Conservation (phyloP, 2,888 invertebrate genomes). For the Drosophila borealis region DNA sequence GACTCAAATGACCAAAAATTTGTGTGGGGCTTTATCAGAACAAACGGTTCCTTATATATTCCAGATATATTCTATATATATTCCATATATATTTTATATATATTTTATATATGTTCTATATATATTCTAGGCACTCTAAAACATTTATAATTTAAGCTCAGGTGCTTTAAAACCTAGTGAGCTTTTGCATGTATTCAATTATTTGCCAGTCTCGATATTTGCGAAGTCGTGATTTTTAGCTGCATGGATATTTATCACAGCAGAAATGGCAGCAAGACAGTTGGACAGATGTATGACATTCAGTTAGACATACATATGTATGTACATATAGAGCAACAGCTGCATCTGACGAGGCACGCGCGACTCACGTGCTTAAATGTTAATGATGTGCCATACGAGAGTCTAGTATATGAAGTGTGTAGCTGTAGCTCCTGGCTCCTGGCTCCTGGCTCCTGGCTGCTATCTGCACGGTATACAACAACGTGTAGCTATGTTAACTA, state of each 20-base stretch:
- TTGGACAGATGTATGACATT: slow-evolving; percentile 22
- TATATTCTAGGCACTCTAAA: too few relatives aligned
- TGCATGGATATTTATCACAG: background rate
- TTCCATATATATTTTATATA: too few relatives aligned
- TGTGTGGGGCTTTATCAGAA: too few relatives aligned
- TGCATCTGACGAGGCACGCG: slow-evolving; percentile 63
- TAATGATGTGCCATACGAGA: slow-evolving; percentile 65
- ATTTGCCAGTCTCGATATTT: background rate
- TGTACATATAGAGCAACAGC: slow-evolving; percentile 37
- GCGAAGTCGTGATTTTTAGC: slow-evolving; percentile 23
- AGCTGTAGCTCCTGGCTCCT: background rate
- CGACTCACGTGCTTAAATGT: slow-evolving; percentile 73
- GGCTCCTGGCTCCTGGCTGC: too few relatives aligned
- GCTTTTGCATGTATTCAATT: background rate
- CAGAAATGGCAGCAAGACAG: slow-evolving; percentile 7
- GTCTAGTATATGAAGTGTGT: slow-evolving; percentile 3
- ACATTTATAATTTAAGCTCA: too few relatives aligned
- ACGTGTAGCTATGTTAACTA: slow-evolving; percentile 60
- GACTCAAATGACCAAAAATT: too few relatives aligned
- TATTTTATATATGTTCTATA: too few relatives aligned
- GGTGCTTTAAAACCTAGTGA: too few relatives aligned
- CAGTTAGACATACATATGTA: slow-evolving; percentile 25
- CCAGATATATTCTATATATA: too few relatives aligned
- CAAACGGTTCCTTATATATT: too few relatives aligned
- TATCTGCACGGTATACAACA: background rate